Evolutionary conservation across 2,888 invertebrate genomes (phyloP).

Genomic region (Caenorhabditis parvicauda): DNA sequence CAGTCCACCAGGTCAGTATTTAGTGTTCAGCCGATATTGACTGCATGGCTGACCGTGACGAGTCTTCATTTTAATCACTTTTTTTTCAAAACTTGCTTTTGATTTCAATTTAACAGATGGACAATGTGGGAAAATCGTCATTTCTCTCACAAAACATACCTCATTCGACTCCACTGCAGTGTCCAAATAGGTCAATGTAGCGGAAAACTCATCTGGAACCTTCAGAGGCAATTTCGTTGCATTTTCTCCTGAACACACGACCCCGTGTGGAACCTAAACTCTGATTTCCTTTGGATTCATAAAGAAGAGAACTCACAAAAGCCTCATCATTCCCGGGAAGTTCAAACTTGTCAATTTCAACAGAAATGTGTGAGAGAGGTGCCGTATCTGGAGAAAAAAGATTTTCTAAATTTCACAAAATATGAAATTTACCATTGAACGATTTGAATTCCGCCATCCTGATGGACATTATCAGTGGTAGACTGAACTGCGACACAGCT

Average conservation of each 20-base stretch:
- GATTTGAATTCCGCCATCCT: slow-evolving; percentile 12
- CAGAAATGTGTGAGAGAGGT: slow-evolving; percentile 7
- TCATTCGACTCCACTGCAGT: not conserved
- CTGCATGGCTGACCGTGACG: too few relatives aligned
- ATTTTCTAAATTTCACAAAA: not conserved
- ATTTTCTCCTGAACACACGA: slow-evolving; percentile 6
- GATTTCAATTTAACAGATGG: too few relatives aligned
- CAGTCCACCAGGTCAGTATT: too few relatives aligned
- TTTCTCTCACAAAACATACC: too few relatives aligned
- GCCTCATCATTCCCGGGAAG: slow-evolving; percentile 7
- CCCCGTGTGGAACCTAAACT: slow-evolving; percentile 14
- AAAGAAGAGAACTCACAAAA: not conserved
- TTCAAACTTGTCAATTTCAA: slow-evolving; percentile 24
- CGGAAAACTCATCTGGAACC: slow-evolving; percentile 14
- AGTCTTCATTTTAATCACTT: too few relatives aligned
- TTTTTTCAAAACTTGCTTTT: too few relatives aligned
- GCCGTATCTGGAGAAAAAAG: not conserved
- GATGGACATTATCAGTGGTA: slow-evolving; percentile 19
- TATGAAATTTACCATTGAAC: slow-evolving; percentile 5
- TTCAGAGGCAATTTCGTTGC: not conserved
- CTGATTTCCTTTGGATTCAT: not conserved
- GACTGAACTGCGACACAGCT: slow-evolving; percentile 3
- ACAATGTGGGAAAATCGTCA: too few relatives aligned
- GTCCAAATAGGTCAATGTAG: slow-evolving; percentile 10
- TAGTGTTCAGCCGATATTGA: too few relatives aligned